A percentile compares a stretch with the other conserved stretches of the same genome.
phyloP scores from a whole-genome alignment of 2,888 invertebrate species.

The Metellina segmentata region DNA sequence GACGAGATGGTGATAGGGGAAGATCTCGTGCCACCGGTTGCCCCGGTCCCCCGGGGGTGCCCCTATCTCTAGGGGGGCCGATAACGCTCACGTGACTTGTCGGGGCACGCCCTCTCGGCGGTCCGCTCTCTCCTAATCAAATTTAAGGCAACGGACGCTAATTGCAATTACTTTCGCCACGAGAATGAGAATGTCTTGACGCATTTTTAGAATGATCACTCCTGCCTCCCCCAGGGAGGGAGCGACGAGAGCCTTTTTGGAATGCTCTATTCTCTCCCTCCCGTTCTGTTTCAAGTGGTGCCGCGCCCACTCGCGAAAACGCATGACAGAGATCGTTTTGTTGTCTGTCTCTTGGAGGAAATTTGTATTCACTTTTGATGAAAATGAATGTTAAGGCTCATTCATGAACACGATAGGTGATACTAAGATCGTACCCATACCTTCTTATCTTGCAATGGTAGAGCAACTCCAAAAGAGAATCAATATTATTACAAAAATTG shows the following conservation, averaged over 20 bases:
- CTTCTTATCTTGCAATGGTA: no score
- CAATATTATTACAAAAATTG: no score
- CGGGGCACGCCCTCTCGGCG: background rate
- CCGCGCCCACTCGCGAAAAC: background rate
- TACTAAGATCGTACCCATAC: no score
- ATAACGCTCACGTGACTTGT: background rate
- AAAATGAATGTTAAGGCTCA: no score
- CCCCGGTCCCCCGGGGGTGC: no score
- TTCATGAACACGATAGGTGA: no score
- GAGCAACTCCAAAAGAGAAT: no score
- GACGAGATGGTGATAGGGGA: no score
- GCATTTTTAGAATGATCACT: background rate
- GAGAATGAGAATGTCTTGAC: background rate
- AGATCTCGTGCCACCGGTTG: no score
- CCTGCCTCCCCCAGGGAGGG: background rate
- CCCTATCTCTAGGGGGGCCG: no score
- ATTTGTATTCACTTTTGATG: background rate
- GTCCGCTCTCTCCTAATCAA: background rate
- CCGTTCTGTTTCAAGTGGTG: background rate
- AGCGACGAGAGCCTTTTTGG: background rate
- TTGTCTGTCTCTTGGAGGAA: background rate
- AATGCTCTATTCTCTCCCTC: background rate
- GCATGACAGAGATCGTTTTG: background rate
- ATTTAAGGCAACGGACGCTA: conserved; percentile 1
- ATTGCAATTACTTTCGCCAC: conserved; percentile 5